These are phyloP conservation scores for Proterorhinus semilunaris DNA, from an alignment of 2,113 vertebrate species.

Conservation along the genomic window DNA sequence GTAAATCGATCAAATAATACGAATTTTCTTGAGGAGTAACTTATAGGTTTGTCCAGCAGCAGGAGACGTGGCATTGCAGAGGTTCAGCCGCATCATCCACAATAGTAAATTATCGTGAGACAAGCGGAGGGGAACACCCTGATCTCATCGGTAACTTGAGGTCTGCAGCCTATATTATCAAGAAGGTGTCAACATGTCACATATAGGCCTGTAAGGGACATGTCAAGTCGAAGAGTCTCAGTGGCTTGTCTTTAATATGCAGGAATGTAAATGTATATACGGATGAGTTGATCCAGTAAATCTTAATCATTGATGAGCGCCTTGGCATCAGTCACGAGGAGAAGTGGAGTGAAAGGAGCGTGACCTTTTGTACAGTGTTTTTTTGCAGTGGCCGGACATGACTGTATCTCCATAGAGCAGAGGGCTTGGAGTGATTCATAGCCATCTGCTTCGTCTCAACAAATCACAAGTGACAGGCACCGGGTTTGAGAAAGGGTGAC, in stretches of 20 bases:
- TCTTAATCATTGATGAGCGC: not conserved
- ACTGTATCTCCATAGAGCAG: not conserved
- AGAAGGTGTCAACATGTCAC: slow-evolving; percentile 2
- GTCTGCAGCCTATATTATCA: slow-evolving; percentile 16
- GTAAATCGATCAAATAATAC: not conserved
- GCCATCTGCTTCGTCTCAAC: not conserved
- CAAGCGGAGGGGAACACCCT: slow-evolving; percentile 26
- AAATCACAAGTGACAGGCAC: not conserved
- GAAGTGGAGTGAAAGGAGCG: not conserved
- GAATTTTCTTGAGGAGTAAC: not conserved
- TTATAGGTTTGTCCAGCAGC: slow-evolving; percentile 5
- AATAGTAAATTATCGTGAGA: slow-evolving; percentile 19
- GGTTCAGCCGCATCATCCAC: slow-evolving; percentile 36
- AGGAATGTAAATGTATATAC: not conserved
- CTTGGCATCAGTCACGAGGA: not conserved
- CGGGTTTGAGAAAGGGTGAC: too few relatives aligned
- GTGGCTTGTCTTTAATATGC: not conserved
- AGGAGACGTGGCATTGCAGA: slow-evolving; percentile 60
- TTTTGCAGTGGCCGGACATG: not conserved
- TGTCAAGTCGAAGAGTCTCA: not conserved
- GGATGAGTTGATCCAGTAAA: not conserved
- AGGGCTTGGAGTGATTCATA: not conserved
- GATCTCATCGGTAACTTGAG: slow-evolving; percentile 7
- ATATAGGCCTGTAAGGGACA: not conserved
- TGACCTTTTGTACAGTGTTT: slow-evolving; percentile 3